Evolutionary conservation across 2,797 vertebrate genomes (phyloP).

Genomic region (Microcaecilia unicolor): DNA sequence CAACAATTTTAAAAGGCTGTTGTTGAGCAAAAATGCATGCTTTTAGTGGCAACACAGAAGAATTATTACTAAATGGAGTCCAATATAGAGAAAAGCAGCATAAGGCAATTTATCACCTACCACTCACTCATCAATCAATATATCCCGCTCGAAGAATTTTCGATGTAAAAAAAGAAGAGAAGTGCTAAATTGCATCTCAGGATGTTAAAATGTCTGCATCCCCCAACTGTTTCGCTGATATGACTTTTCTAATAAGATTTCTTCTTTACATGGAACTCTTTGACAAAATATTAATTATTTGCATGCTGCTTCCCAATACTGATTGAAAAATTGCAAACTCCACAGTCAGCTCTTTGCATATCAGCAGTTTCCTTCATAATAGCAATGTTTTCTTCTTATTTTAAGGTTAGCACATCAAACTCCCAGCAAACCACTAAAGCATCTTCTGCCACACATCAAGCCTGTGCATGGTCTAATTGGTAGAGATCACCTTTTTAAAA

Average conservation of each 20-base stretch:
- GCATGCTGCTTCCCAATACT: slow-evolving; percentile 32
- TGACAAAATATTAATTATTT: slow-evolving; percentile 23
- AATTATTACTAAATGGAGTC: slow-evolving; percentile 36
- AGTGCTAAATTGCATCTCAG: slow-evolving; percentile 55
- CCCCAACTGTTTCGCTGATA: slow-evolving; percentile 34
- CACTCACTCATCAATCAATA: slow-evolving; percentile 64
- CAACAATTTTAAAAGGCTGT: slow-evolving; percentile 24
- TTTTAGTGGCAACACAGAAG: slow-evolving; percentile 17
- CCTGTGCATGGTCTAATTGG: slow-evolving; percentile 41
- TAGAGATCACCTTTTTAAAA: slow-evolving; percentile 31
- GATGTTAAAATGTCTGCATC: slow-evolving; percentile 26
- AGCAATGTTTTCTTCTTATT: slow-evolving; percentile 23
- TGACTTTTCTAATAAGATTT: slow-evolving; percentile 41
- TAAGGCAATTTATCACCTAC: slow-evolving; percentile 39
- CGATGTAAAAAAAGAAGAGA: slow-evolving; percentile 48
- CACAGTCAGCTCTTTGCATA: slow-evolving; percentile 42
- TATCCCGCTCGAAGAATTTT: slow-evolving; percentile 50
- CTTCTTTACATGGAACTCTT: slow-evolving; percentile 52
- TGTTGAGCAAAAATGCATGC: slow-evolving; percentile 19
- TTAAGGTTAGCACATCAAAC: slow-evolving; percentile 32
- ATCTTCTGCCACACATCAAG: slow-evolving; percentile 42
- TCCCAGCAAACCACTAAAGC: slow-evolving; percentile 53
- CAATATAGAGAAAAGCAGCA: slow-evolving; percentile 41
- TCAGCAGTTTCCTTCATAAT: slow-evolving; percentile 23
- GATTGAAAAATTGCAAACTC: slow-evolving; percentile 13